phyloP scores from a whole-genome alignment of 2,888 invertebrate species.

The Drosophila hamatofila region DNA sequence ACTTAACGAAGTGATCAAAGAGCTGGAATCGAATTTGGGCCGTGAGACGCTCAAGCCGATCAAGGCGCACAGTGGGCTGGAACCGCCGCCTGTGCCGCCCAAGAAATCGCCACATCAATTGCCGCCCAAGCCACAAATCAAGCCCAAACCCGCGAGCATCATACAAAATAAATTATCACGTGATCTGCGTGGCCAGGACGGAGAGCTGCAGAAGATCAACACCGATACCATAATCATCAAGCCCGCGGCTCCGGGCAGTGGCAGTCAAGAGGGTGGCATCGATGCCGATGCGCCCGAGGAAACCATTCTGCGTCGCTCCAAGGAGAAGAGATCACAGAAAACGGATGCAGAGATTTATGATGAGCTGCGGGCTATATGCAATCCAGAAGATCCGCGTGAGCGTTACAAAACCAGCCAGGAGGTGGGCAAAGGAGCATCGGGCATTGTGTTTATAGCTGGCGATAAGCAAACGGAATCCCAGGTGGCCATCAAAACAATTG shows the following conservation, averaged over 20 bases:
- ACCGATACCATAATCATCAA: conserved; percentile 84
- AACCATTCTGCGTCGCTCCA: conserved; percentile 84
- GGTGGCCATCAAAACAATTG: conserved; percentile 98
- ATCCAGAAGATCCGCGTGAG: conserved; percentile 91
- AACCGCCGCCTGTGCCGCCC: conserved; percentile 85
- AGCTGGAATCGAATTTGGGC: conserved; percentile 78
- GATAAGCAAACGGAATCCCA: conserved; percentile 90
- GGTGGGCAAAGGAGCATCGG: conserved; percentile 96
- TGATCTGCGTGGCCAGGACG: conserved; percentile 82
- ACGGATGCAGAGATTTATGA: conserved; percentile 88
- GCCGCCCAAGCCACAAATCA: conserved; percentile 86
- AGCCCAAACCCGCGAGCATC: conserved; percentile 86
- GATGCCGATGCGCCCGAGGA: conserved; percentile 84
- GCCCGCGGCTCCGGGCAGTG: conserved; percentile 65
- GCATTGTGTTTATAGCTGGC: conserved; percentile 95
- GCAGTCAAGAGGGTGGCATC: conserved; percentile 73
- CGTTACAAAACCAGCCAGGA: conserved; percentile 93
- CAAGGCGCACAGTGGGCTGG: conserved; percentile 27
- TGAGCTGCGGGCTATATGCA: conserved; percentile 92
- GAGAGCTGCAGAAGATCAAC: conserved; percentile 70
- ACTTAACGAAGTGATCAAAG: conserved; percentile 81
- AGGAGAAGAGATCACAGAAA: conserved; percentile 84
- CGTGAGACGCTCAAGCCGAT: conserved; percentile 79
- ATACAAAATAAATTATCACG: conserved; percentile 84
- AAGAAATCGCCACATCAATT: conserved; percentile 85